These are phyloP conservation scores for Palythoa heliodiscus DNA, from an alignment of 92 coral and sea anemone species.

Conservation along the genomic window DNA sequence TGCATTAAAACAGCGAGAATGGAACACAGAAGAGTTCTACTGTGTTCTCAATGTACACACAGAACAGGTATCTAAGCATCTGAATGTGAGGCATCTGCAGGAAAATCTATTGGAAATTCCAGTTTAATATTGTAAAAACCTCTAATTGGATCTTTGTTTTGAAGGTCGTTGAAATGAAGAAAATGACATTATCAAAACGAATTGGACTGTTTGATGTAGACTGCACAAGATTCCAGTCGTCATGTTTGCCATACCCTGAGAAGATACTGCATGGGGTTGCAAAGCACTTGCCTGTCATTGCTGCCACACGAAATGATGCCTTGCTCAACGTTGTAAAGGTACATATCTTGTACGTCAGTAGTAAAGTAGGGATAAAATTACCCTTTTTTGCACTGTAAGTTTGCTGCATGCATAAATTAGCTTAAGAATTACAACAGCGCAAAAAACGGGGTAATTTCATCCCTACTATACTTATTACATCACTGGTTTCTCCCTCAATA, in stretches of 20 bases:
- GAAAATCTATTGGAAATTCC: neutral
- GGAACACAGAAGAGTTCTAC: slow-evolving; percentile 90
- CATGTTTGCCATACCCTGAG: slow-evolving; percentile 84
- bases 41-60: slow-evolving; percentile 79
- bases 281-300: slow-evolving; percentile 85
- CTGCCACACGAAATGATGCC: slow-evolving; percentile 84
- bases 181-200: slow-evolving; percentile 78
- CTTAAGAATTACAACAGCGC: no score
- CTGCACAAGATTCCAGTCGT: slow-evolving; percentile 66
- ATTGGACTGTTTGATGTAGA: slow-evolving; percentile 85
- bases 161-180: slow-evolving; percentile 79
- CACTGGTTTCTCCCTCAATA: no score
- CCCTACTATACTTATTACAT: no score
- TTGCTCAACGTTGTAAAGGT: slow-evolving; percentile 91
- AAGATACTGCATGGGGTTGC: slow-evolving; percentile 71
- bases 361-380: no score
- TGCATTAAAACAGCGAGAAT: slow-evolving; percentile 75
- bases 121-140: neutral
- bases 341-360: neutral
- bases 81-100: neutral
- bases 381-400: no score
- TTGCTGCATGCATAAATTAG: no score
- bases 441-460: no score
- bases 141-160: neutral
- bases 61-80: slow-evolving; percentile 68